Conservation (phyloP, 2,888 invertebrate genomes). For the Taenaris catops region DNA sequence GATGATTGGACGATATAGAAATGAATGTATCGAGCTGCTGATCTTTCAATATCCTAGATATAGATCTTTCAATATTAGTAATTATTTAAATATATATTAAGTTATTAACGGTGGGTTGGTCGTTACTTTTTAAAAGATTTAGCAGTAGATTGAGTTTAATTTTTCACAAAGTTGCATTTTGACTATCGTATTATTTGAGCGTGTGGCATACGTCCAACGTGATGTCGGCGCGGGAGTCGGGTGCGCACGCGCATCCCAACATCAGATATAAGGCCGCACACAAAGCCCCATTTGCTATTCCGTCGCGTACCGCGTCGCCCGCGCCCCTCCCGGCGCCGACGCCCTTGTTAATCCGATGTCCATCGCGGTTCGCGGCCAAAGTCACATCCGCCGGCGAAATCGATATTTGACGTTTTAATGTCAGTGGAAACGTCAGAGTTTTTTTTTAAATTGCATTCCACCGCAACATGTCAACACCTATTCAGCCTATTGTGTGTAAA, state of each 20-base stretch:
- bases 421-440: constrained; percentile 47
- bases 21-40: no score
- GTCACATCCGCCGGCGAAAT: constrained; percentile 53
- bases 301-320: constrained; percentile 48
- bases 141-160: no score
- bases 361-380: constrained; percentile 46
- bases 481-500: constrained; percentile 56
- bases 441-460: constrained; percentile 57
- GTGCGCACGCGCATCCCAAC: constrained; percentile 20
- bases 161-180: no score
- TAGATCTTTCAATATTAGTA: no score
- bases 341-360: constrained; percentile 66
- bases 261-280: constrained; percentile 55
- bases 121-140: no score
- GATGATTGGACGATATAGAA: no score
- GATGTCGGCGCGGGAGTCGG: constrained; percentile 6
- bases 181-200: no score
- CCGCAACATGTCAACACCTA: constrained; percentile 73
- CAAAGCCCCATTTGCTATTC: constrained; percentile 59
- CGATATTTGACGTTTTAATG: constrained; percentile 41
- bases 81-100: no score
- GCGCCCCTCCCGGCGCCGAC: constrained; percentile 59
- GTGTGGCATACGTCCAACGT: constrained; percentile 19
- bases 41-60: no score
- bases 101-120: no score